Evolutionary conservation across 2,797 vertebrate species (phyloP).

Genomic region (Myoxocephalus aenaeus): DNA sequence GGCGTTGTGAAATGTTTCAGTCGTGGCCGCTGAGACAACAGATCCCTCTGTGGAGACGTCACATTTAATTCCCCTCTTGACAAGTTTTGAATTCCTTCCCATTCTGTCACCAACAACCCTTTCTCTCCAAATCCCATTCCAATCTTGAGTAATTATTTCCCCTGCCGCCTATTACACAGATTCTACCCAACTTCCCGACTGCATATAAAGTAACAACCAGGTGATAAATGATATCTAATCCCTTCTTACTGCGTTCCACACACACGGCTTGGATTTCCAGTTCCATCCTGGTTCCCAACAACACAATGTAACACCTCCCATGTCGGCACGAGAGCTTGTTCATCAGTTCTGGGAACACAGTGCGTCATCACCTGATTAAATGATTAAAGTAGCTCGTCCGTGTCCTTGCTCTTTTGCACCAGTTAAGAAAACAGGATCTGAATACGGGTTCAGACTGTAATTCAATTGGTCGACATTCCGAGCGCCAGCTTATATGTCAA

Average conservation of each 20-base stretch:
- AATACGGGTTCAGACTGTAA: neutral
- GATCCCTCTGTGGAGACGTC: neutral
- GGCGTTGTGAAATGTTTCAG: conserved; percentile 7
- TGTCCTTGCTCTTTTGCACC: neutral
- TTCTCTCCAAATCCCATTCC: conserved; percentile 8
- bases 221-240: neutral
- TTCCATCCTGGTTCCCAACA: conserved; percentile 21
- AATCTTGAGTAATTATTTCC: neutral
- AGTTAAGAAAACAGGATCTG: neutral
- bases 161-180: neutral
- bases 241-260: neutral
- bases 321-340: neutral
- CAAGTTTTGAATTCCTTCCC: neutral
- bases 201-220: neutral
- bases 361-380: neutral
- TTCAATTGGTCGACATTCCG: neutral
- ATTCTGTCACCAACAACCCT: neutral
- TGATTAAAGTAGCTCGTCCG: neutral
- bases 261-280: neutral
- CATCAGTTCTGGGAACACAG: neutral
- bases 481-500: neutral
- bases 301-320: neutral
- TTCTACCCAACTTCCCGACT: neutral
- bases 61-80: neutral
- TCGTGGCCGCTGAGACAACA: neutral